Conservation (phyloP, 2,888 invertebrate genomes). For the Aquatica leii region DNA sequence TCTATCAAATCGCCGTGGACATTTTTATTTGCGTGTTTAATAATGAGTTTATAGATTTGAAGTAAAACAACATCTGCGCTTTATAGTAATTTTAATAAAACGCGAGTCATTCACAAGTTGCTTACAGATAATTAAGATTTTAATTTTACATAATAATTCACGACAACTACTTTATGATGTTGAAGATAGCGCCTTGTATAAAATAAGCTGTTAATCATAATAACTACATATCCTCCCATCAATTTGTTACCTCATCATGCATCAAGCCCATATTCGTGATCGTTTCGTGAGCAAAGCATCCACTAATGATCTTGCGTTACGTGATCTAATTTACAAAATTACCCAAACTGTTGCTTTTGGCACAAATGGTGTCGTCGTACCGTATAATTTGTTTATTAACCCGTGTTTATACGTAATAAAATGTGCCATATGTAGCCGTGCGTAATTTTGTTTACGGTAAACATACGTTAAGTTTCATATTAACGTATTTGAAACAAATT, state of each 20-base stretch:
- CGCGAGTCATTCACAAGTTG: background rate
- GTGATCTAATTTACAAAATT: conserved; percentile 45
- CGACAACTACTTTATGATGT: conserved; percentile 25
- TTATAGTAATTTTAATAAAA: no score
- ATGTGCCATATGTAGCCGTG: conserved; percentile 13
- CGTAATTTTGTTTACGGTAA: conserved; percentile 8
- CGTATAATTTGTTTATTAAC: conserved; percentile 32
- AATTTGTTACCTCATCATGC: conserved; percentile 37
- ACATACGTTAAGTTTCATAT: conserved; percentile 3
- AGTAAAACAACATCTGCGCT: no score
- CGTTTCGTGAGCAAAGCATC: conserved; percentile 34
- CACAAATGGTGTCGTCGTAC: conserved; percentile 31
- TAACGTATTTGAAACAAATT: conserved; percentile 13
- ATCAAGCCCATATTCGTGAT: conserved; percentile 30
- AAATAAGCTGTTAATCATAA: conserved; percentile 39
- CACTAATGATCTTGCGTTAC: conserved; percentile 43
- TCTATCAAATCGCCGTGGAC: no score
- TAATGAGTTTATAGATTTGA: no score
- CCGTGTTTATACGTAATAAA: conserved; percentile 15
- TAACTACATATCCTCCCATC: conserved; percentile 34
- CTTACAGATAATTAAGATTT: conserved; percentile 15
- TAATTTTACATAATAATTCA: conserved; percentile 19
- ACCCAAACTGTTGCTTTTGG: conserved; percentile 36
- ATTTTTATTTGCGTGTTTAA: no score
- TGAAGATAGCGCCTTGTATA: conserved; percentile 26